A percentile compares a stretch with the other conserved stretches of the same genome.
Conservation (phyloP, 2,113 vertebrate genomes). For the Cheirogaleus medius region DNA sequence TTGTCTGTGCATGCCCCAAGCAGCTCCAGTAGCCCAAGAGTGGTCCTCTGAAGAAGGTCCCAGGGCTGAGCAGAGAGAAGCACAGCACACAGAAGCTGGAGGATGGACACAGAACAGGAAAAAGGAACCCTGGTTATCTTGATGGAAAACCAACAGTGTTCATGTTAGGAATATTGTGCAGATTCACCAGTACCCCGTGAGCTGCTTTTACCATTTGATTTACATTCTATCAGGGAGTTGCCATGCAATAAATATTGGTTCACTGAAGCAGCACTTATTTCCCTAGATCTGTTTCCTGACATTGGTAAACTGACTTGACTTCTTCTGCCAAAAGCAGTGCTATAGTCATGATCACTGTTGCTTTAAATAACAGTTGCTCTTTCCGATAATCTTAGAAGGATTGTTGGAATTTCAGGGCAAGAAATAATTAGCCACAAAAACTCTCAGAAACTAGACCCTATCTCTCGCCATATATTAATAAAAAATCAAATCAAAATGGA, state of each 20-base stretch:
- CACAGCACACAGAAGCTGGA: neutral
- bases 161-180: too few relatives aligned
- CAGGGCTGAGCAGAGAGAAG: neutral
- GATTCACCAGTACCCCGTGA: neutral
- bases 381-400: neutral
- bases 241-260: neutral
- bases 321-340: neutral
- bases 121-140: fast-evolving
- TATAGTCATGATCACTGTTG: neutral
- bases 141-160: neutral
- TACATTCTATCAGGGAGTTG: neutral
- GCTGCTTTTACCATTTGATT: neutral
- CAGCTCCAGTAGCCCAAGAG: neutral
- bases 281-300: neutral
- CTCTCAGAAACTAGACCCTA: too few relatives aligned
- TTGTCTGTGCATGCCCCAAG: neutral
- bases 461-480: too few relatives aligned
- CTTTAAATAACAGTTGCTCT: neutral
- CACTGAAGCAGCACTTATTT: neutral
- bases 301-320: neutral
- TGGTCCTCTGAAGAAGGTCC: neutral
- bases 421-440: neutral
- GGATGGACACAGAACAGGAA: neutral
- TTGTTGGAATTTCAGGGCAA: neutral
- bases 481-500: too few relatives aligned